Base-by-base conservation (phyloP, 2,888 invertebrate genomes). In the Pteria penguin region DNA sequence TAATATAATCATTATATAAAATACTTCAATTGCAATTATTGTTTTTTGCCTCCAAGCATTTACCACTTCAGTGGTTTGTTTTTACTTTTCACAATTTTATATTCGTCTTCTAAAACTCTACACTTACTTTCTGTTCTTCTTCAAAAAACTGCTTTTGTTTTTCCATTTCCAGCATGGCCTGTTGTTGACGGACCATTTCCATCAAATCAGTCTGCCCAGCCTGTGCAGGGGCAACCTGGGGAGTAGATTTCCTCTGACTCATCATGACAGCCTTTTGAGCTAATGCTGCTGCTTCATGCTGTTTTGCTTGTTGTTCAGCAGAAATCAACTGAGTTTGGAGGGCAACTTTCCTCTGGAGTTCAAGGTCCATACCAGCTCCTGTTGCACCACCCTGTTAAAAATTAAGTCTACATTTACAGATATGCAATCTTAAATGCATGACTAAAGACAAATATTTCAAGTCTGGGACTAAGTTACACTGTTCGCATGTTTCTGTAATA, bases 161-260 rank as follows among this genome's bases (percentile, higher is more conserved):
- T 71, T 89, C 87, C 26, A 82, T 83, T 72, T 88, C 87, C 33
- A 89, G 52, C 83, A 90, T 78, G 67, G 87, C 87, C 73, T 90
- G 89, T 68, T 90, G 89, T 70, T 88, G 86, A 62, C 85, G 72
- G n/a, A 88, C 88, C 72, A 86, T 87, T 80, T 87, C 85, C 88
- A 87, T 87, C 27, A 88, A 75, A 60, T 88, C 87, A 18, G 45
- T 14, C 45, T 52, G 65, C 8, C 68, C 68, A 5, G 24, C 32
- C 5, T 29, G 31, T 8, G 74, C 66, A 63, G 72, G 62, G 69
- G 69, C 24, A 58, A 62, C 24, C 60, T 63, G 62, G 68, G 72
- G 55, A 71, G 61, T 27, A 58, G 67, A 8, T 33, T 66, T 4
- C 63, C 75, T 36, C 54, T 58, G 66, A 18, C 58, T 62, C 18